phyloP scores from a whole-genome alignment of 2,888 invertebrate genomes.

The Cactoblastis cactorum region DNA sequence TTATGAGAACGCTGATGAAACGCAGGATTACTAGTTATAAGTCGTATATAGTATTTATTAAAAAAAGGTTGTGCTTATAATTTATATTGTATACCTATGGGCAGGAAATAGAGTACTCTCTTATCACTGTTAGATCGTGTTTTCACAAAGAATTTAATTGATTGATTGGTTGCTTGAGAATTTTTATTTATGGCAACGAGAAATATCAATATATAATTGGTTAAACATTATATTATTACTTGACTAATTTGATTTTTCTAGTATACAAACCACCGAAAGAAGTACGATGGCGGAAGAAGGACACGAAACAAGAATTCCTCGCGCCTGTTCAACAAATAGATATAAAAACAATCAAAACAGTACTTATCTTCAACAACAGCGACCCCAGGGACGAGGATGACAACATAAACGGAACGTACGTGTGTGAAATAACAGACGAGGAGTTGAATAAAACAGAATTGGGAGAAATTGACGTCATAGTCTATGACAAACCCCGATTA shows the following conservation, averaged over 20 bases:
- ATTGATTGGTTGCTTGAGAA: no score
- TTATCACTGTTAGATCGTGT: no score
- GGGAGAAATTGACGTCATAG: conserved; percentile 73
- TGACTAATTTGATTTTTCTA: conserved; percentile 33
- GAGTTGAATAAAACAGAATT: conserved; percentile 54
- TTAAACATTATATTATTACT: no score
- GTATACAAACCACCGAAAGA: conserved; percentile 55
- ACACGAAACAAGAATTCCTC: conserved; percentile 28
- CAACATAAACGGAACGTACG: conserved; percentile 84
- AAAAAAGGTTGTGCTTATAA: no score
- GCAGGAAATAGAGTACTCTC: no score
- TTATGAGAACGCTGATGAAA: no score
- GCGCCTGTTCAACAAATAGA: conserved; percentile 46
- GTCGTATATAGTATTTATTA: no score
- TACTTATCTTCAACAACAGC: conserved; percentile 65
- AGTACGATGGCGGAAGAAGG: conserved; percentile 56
- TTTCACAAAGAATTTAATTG: no score
- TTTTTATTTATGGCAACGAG: no score
- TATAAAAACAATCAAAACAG: conserved; percentile 79
- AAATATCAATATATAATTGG: no score
- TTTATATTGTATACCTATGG: no score
- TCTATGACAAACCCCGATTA: conserved; percentile 85
- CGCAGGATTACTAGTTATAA: no score
- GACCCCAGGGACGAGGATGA: conserved; percentile 41
- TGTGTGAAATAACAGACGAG: conserved; percentile 52